Percentiles rank a stretch among this genome's conserved stretches.
Evolutionary conservation across 2,797 vertebrate genomes (phyloP).

Genomic region (Enteromius trimaculatus): DNA sequence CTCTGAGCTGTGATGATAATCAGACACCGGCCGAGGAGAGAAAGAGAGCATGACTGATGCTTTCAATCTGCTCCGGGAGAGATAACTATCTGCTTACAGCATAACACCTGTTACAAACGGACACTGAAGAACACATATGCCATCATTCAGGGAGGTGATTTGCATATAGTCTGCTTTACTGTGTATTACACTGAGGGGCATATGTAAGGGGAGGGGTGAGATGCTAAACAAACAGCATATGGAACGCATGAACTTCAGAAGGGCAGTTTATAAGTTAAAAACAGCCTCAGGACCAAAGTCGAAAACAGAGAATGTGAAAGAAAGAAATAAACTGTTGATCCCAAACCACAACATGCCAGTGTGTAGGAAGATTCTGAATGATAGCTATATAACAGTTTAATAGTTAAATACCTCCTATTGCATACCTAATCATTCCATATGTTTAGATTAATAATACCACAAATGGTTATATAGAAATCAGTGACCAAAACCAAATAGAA

Average conservation of each 20-base stretch:
- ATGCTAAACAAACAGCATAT: slow-evolving; percentile 41
- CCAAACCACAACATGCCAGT: background rate
- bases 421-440: background rate
- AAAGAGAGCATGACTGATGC: slow-evolving; percentile 41
- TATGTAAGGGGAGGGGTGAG: background rate
- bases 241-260: slow-evolving; percentile 17
- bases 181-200: slow-evolving; percentile 5
- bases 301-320: background rate
- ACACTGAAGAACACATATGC: slow-evolving; percentile 32
- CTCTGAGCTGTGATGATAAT: slow-evolving; percentile 51
- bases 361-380: slow-evolving; percentile 12
- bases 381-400: background rate
- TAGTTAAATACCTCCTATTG: background rate
- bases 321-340: slow-evolving; percentile 11
- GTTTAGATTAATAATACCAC: background rate
- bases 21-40: slow-evolving; percentile 26
- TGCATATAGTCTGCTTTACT: slow-evolving; percentile 38
- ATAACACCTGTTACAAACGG: slow-evolving; percentile 51
- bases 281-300: slow-evolving; percentile 47
- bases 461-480: no score
- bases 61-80: slow-evolving; percentile 26
- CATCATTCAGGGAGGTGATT: background rate
- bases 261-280: slow-evolving; percentile 1
- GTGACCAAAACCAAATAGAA: no score
- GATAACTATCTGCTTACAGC: slow-evolving; percentile 51